These are phyloP conservation scores for Sarcophaga bullata DNA, from an alignment of 1,140 invertebrate species.

Conservation along the genomic window DNA sequence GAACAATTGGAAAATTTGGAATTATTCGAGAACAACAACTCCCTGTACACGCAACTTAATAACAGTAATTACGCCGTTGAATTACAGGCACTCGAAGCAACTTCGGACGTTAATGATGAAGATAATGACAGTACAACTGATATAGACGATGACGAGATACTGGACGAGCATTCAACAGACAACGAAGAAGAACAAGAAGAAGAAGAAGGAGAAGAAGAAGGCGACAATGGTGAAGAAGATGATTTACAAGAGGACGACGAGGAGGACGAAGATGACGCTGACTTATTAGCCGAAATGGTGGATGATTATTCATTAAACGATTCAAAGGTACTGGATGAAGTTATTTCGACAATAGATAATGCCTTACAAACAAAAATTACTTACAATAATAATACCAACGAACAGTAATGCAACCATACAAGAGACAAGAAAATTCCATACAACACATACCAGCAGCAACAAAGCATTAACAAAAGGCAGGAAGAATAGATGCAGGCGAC, in stretches of 20 bases:
- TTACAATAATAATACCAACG: background rate
- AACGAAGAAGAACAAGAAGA: constrained; percentile 39
- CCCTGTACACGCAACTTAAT: constrained; percentile 17
- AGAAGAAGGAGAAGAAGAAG: constrained; percentile 2
- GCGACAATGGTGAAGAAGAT: background rate
- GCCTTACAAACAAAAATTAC: constrained; percentile 29
- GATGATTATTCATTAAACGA: constrained; percentile 38
- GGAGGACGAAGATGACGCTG: constrained; percentile 44
- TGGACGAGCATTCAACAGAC: background rate
- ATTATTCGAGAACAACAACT: constrained; percentile 26
- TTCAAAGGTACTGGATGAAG: constrained; percentile 41
- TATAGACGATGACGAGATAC: background rate
- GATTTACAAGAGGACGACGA: constrained; percentile 41
- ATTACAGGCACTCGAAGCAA: background rate
- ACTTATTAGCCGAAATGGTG: constrained; percentile 41
- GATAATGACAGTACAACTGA: constrained; percentile 30
- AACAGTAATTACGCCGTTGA: constrained; percentile 37
- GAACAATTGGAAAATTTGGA: constrained; percentile 29
- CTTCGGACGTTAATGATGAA: constrained; percentile 32
- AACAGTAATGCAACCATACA: background rate
- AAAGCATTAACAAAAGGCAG: background rate
- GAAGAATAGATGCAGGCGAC: background rate
- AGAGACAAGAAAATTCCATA: background rate
- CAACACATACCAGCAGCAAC: background rate
- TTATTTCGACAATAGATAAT: constrained; percentile 23